Evolutionary conservation across 1,140 invertebrate genomes (phyloP).

Genomic region (Lordiphosa clarofinis): DNA sequence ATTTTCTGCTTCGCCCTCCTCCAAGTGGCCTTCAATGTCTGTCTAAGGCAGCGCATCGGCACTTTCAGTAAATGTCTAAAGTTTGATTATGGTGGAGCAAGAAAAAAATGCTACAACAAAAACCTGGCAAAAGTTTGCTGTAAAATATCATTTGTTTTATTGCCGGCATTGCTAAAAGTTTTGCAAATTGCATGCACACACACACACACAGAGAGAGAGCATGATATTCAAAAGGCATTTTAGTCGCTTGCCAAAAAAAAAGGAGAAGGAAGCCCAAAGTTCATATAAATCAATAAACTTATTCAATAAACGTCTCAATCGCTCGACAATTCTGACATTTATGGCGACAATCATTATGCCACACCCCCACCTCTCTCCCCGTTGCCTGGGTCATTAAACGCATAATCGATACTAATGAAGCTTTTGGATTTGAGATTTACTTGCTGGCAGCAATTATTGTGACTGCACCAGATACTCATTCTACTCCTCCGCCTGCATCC

Average conservation of each 20-base stretch:
- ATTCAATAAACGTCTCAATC: slow-evolving; percentile 60
- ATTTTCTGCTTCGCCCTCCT: too few relatives aligned
- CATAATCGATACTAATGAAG: slow-evolving; percentile 75
- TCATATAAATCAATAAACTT: slow-evolving; percentile 68
- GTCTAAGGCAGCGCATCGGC: slow-evolving; percentile 30
- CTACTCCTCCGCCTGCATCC: slow-evolving; percentile 38
- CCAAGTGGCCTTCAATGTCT: slow-evolving; percentile 1
- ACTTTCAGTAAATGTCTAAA: slow-evolving; percentile 65
- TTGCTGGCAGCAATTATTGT: slow-evolving; percentile 67
- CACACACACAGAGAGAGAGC: slow-evolving; percentile 19
- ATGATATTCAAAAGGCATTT: not conserved
- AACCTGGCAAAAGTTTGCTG: slow-evolving; percentile 57
- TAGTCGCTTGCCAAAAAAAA: slow-evolving; percentile 7
- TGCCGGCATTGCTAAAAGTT: slow-evolving; percentile 53
- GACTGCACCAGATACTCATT: slow-evolving; percentile 32
- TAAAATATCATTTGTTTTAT: slow-evolving; percentile 73
- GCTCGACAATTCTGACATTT: slow-evolving; percentile 60
- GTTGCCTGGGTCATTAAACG: slow-evolving; percentile 54
- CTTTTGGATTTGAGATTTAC: slow-evolving; percentile 50
- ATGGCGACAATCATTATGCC: slow-evolving; percentile 69
- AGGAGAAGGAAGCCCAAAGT: slow-evolving; percentile 5
- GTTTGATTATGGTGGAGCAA: slow-evolving; percentile 56
- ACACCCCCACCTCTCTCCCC: not conserved
- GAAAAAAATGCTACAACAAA: slow-evolving; percentile 14
- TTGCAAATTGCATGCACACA: slow-evolving; percentile 54